These are phyloP conservation scores for Bergia sp. DNA, from an alignment of 92 coral and sea anemone species.

Conservation along the genomic window DNA sequence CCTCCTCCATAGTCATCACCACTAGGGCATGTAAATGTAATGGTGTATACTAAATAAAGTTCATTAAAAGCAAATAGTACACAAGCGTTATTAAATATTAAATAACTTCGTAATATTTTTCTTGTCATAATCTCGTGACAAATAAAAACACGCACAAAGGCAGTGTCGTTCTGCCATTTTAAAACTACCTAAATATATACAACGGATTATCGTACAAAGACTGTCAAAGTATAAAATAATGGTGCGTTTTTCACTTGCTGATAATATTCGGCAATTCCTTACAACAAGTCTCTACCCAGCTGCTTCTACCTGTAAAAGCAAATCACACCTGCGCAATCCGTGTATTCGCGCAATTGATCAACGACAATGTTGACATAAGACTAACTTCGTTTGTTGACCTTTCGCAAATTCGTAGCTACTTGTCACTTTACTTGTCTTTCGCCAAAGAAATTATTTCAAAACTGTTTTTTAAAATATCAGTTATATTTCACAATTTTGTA, in stretches of 20 bases:
- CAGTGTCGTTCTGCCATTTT: background rate
- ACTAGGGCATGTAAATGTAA: too few species aligned
- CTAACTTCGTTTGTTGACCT: conserved; percentile 7
- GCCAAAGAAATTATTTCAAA: background rate
- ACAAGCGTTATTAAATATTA: too few species aligned
- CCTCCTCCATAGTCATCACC: too few species aligned
- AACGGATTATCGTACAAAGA: too few species aligned
- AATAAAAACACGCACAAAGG: background rate
- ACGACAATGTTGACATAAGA: background rate
- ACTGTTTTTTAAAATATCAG: background rate
- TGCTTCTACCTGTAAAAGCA: too few species aligned
- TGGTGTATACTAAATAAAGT: too few species aligned
- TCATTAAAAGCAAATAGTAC: too few species aligned
- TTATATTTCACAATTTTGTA: background rate
- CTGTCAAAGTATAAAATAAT: too few species aligned
- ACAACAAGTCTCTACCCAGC: background rate
- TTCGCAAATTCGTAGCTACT: conserved; percentile 19
- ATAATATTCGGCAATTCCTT: background rate
- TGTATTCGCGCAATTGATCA: background rate
- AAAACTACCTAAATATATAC: too few species aligned
- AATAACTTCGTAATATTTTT: too few species aligned
- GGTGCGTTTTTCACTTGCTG: background rate
- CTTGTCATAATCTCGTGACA: background rate
- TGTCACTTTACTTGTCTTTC: background rate
- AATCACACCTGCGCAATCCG: background rate